Conservation (phyloP, 2,888 invertebrate genomes). For the Acrobasis repandana region DNA sequence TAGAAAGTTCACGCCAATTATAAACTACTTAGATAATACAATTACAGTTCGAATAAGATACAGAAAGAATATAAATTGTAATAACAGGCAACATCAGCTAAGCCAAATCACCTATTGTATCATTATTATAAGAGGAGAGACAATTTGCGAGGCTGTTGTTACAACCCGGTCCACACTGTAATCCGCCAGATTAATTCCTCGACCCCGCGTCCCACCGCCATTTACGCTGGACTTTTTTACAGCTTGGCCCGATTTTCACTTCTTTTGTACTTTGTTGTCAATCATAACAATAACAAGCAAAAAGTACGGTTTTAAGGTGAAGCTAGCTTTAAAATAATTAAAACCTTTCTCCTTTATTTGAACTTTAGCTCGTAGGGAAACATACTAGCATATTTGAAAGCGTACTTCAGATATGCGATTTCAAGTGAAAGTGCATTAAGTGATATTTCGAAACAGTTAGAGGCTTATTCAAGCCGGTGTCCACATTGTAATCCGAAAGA, state of each 20-base stretch:
- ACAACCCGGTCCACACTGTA: conserved; percentile 30
- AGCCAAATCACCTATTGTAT: conserved; percentile 26
- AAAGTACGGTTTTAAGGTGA: no score
- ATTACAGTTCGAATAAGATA: background rate
- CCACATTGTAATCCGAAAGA: no score
- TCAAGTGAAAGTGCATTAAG: no score
- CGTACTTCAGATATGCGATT: no score
- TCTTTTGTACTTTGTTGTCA: background rate
- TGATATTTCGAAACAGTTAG: no score
- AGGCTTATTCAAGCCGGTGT: no score
- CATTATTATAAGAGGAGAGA: conserved; percentile 27
- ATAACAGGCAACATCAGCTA: background rate
- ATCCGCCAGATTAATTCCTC: conserved; percentile 36
- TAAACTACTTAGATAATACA: background rate
- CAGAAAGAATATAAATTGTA: background rate
- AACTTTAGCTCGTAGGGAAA: no score
- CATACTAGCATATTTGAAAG: no score
- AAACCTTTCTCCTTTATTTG: no score
- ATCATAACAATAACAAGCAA: background rate
- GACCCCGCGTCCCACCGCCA: conserved; percentile 25
- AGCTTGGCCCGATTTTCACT: background rate
- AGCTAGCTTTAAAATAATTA: no score
- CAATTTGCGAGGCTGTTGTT: conserved; percentile 32
- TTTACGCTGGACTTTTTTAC: conserved; percentile 10
- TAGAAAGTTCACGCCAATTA: no score